phyloP scores from a whole-genome alignment of 92 coral and sea anemone species.

The Phenganax subtilis region DNA sequence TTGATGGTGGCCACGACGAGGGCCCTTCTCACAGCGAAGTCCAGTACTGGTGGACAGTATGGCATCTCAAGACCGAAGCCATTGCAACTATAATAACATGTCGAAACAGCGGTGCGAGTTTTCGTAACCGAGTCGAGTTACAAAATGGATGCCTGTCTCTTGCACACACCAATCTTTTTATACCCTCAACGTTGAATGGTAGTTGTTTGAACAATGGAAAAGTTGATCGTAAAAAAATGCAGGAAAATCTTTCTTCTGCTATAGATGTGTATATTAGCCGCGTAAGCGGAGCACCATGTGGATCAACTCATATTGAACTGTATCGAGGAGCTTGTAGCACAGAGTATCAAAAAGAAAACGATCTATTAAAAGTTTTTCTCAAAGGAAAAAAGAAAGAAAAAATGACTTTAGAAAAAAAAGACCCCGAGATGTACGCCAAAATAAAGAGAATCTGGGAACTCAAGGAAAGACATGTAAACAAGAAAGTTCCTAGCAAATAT shows the following conservation, averaged over 20 bases:
- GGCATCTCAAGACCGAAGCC: constrained; percentile 23
- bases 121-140: constrained; percentile 35
- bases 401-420: constrained; percentile 35
- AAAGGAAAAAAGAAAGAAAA: constrained; percentile 48
- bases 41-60: constrained; percentile 45
- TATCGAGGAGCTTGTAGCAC: constrained; percentile 49
- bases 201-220: constrained; percentile 41
- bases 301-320: constrained; percentile 49
- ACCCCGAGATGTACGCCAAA: constrained; percentile 41
- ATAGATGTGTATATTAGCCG: constrained; percentile 56
- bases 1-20: constrained; percentile 43
- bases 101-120: constrained; percentile 40
- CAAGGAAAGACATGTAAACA: constrained; percentile 46
- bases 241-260: constrained; percentile 50
- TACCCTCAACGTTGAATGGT: constrained; percentile 41
- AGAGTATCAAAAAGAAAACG: constrained; percentile 35
- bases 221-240: constrained; percentile 35
- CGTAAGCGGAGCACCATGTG: constrained; percentile 60
- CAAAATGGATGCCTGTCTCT: constrained; percentile 42
- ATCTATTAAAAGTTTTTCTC: constrained; percentile 38
- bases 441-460: constrained; percentile 59
- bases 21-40: constrained; percentile 48
- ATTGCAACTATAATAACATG: constrained; percentile 33
- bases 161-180: constrained; percentile 40
- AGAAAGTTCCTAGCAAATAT: constrained; percentile 36